These are phyloP conservation scores for Eurytoma californica DNA, from an alignment of 2,888 invertebrate genomes.

Conservation along the genomic window DNA sequence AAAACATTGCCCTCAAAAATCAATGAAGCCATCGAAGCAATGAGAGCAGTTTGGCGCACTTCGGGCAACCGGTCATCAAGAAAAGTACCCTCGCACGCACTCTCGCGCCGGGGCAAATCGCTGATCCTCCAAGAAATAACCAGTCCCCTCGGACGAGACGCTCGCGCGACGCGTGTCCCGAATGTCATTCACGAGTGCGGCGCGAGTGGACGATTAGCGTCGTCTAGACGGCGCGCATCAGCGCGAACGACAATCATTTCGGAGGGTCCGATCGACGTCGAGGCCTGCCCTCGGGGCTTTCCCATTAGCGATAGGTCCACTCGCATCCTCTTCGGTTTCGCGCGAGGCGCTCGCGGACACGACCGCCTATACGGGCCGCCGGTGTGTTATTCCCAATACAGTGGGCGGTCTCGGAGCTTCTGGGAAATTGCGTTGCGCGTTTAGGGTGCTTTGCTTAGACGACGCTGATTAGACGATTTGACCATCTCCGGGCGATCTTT, in stretches of 20 bases:
- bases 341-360: neutral
- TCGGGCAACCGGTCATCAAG: conserved; percentile 1
- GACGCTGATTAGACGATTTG: conserved; percentile 18
- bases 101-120: neutral
- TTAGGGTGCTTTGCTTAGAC: neutral
- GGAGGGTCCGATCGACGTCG: neutral
- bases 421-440: conserved; percentile 3
- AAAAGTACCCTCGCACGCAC: conserved; percentile 9
- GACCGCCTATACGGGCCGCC: neutral
- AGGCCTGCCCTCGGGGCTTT: conserved; percentile 13
- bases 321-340: neutral
- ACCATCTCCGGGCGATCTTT: neutral
- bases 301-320: conserved; percentile 17
- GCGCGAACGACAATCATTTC: conserved; percentile 7
- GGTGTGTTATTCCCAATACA: conserved; percentile 4
- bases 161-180: neutral
- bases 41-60: neutral
- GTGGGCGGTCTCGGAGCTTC: conserved; percentile 1
- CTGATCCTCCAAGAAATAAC: conserved; percentile 25
- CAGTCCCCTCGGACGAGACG: neutral
- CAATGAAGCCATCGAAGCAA: neutral
- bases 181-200: conserved; percentile 26
- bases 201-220: conserved; percentile 7
- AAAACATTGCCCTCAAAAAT: no score
- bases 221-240: neutral